These are phyloP conservation scores for Microtus oregoni DNA, from an alignment of 2,113 vertebrate genomes.

Conservation along the genomic window DNA sequence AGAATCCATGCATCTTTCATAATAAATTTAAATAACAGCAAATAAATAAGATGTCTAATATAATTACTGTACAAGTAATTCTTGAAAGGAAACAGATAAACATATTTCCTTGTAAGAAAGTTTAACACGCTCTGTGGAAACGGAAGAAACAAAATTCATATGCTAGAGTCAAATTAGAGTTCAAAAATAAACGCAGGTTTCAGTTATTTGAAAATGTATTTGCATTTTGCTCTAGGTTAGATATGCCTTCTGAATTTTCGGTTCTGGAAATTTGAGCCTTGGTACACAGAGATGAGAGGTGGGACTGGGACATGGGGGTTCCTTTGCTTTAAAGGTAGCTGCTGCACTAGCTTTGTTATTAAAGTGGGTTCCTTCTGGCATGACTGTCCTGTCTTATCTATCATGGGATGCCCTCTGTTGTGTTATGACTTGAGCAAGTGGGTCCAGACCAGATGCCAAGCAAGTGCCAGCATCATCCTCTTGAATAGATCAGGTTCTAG, in stretches of 20 bases:
- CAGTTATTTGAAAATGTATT: slow-evolving; percentile 15
- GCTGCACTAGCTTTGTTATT: background rate
- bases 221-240: background rate
- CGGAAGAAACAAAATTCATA: slow-evolving; percentile 9
- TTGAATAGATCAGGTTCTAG: background rate
- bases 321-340: background rate
- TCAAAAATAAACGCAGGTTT: slow-evolving; percentile 55
- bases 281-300: background rate
- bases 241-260: background rate
- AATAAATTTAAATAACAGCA: slow-evolving; percentile 65
- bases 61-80: slow-evolving; percentile 25
- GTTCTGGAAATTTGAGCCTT: background rate
- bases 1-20: slow-evolving; percentile 58
- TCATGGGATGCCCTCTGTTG: background rate
- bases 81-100: slow-evolving; percentile 25
- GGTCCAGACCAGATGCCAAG: background rate
- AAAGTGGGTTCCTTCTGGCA: background rate
- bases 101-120: slow-evolving; percentile 34
- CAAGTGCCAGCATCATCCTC: background rate
- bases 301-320: background rate
- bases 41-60: slow-evolving; percentile 63
- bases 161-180: background rate
- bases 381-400: background rate
- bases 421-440: background rate
- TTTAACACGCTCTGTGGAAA: slow-evolving; percentile 24